Conservation (phyloP, 2,888 invertebrate species). For the Sminthurides aquaticus region DNA sequence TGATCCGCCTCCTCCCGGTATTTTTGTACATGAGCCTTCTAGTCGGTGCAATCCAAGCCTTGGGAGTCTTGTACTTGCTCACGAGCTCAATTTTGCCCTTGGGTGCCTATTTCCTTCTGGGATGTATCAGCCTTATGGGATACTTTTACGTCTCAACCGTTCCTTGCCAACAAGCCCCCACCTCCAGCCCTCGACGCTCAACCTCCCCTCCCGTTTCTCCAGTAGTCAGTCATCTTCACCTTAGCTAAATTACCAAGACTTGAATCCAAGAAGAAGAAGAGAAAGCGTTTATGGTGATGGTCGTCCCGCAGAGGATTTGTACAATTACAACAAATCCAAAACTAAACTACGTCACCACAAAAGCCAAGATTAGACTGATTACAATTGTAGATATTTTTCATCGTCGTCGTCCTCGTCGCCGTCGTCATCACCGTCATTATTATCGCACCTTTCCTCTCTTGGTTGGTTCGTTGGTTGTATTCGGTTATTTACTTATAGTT, state of each 20-base stretch:
- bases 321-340: no score
- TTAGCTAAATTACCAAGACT: not conserved
- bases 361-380: not conserved
- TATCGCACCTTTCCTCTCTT: no score
- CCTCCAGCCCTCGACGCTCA: not conserved
- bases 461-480: no score
- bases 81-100: conserved; percentile 30
- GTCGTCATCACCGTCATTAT: no score
- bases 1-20: conserved; percentile 32
- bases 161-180: not conserved
- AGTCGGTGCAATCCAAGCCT: conserved; percentile 38
- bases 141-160: conserved; percentile 34
- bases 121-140: conserved; percentile 32
- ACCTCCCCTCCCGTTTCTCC: not conserved
- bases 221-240: not conserved
- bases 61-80: conserved; percentile 32
- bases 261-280: not conserved
- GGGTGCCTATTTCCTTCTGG: conserved; percentile 39
- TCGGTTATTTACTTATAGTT: no score
- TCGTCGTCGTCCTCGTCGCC: no score
- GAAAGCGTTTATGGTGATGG: no score
- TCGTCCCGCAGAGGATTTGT: no score
- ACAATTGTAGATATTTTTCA: not conserved
- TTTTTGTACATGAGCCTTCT: conserved; percentile 41
- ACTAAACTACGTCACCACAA: not conserved